A percentile compares a stretch with the other conserved stretches of the same genome.
These are phyloP conservation scores for Hypercompe scribonia DNA, from an alignment of 2,888 invertebrate species.

Conservation along the genomic window DNA sequence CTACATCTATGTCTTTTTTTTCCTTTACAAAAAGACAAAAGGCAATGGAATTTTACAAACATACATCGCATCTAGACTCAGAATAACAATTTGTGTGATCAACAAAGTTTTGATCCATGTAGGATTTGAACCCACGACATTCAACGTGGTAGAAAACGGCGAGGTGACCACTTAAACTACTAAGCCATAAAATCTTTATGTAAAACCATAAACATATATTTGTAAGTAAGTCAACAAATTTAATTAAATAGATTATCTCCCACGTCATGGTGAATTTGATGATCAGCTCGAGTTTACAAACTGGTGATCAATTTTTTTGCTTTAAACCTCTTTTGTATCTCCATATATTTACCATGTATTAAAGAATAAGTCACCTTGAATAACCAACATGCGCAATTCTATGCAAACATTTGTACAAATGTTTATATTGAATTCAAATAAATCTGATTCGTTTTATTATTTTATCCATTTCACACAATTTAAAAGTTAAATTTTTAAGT, in stretches of 20 bases:
- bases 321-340: not conserved
- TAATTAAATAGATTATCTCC: not conserved
- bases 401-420: constrained; percentile 46
- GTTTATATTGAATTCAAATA: constrained; percentile 34
- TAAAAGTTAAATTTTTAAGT: constrained; percentile 12
- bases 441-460: constrained; percentile 23
- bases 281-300: not conserved
- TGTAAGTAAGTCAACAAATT: not conserved
- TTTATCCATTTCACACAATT: constrained; percentile 22
- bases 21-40: no score
- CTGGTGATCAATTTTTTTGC: not conserved
- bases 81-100: no score
- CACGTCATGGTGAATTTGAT: not conserved
- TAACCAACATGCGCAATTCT: constrained; percentile 39
- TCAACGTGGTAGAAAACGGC: no score
- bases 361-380: constrained; percentile 35
- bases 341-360: not conserved
- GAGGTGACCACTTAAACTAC: no score
- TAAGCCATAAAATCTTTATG: no score
- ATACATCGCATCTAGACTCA: no score
- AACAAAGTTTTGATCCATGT: no score
- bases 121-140: no score
- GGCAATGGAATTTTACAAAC: no score
- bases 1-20: no score
- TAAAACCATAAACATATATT: no score